Base-by-base conservation (phyloP, 2,888 invertebrate genomes). In the Clitarchus hookeri region DNA sequence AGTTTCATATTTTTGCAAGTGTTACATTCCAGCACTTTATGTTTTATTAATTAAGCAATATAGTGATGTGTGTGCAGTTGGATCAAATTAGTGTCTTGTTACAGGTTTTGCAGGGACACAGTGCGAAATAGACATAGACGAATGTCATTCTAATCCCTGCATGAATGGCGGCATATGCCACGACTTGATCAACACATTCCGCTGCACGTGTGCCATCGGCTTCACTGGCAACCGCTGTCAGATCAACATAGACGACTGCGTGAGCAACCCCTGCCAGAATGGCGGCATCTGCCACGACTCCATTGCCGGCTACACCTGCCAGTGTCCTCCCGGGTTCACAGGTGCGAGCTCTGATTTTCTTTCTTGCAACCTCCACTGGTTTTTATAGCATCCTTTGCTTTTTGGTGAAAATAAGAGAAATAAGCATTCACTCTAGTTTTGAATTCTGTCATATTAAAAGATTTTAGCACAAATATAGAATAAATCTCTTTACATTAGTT, bases 111-210 rank as follows among this genome's bases (percentile, higher is more conserved):
- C 96, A 8, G 97, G 97, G 4, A 97, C 96, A 0, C 97, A 97
- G 90, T 97, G 97, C 91, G 97, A 98, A 91, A 95, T 96, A 89
- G 97, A 98, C 91, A 96, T 98, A 86, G 96, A 98, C 91, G 98
- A 98, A 90, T 98, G 98, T 91, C 95, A 95, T 44, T 94, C 96
- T 89, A 95, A 95, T 90, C 98, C 98, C 0, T 98, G 98, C 89
- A 91, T 97, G 87, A 97, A 98, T 91, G 96, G 96, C 25, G 98
- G 97, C 44, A 94, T 95, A 84, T 98, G 98, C 91, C 95, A 95
- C 89, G 98, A 98, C 91, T 94, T 96, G 91, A 96, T 97, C 91
- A 97, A 97, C 91, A 95, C 96, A 0, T 98, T 97, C 91, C 95
- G 95, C 88, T 98, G 98, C 91, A 95, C 95, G 6, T 98, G 98